phyloP scores from a whole-genome alignment of 1,140 invertebrate species.

The Rhagoletis zephyria region DNA sequence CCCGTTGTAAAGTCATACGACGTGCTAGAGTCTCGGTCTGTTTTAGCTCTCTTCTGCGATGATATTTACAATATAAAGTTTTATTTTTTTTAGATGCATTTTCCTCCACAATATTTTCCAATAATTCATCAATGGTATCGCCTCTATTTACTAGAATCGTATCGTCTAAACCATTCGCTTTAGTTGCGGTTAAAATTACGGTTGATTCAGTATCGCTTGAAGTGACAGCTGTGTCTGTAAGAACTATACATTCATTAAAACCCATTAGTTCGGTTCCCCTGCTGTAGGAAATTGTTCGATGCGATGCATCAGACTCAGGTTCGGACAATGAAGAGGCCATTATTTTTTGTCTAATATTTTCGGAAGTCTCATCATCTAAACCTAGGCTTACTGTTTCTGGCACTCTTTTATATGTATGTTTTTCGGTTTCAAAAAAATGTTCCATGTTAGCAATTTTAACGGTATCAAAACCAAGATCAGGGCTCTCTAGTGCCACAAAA shows the following conservation, averaged over 20 bases:
- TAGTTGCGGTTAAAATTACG: conserved; percentile 69
- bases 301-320: conserved; percentile 66
- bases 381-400: conserved; percentile 60
- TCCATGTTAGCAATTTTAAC: too few species aligned
- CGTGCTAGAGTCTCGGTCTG: conserved; percentile 64
- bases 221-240: conserved; percentile 65
- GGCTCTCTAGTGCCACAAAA: not conserved
- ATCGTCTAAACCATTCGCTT: conserved; percentile 67
- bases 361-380: conserved; percentile 67
- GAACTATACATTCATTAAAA: conserved; percentile 67
- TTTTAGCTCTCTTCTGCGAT: conserved; percentile 40
- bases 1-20: conserved; percentile 67
- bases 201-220: conserved; percentile 72
- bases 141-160: conserved; percentile 65
- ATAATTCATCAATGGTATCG: conserved; percentile 69
- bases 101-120: conserved; percentile 69
- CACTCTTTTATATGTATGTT: too few species aligned
- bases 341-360: conserved; percentile 70
- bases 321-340: conserved; percentile 70
- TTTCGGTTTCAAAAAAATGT: too few species aligned
- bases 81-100: conserved; percentile 68
- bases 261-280: conserved; percentile 61
- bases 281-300: not conserved
- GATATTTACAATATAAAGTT: conserved; percentile 59
- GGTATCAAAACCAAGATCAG: too few species aligned